A percentile compares a stretch with the other conserved stretches of the same genome.
Conservation (phyloP, 2,113 vertebrate species). For the Machaerirhynchus nigripectus region DNA sequence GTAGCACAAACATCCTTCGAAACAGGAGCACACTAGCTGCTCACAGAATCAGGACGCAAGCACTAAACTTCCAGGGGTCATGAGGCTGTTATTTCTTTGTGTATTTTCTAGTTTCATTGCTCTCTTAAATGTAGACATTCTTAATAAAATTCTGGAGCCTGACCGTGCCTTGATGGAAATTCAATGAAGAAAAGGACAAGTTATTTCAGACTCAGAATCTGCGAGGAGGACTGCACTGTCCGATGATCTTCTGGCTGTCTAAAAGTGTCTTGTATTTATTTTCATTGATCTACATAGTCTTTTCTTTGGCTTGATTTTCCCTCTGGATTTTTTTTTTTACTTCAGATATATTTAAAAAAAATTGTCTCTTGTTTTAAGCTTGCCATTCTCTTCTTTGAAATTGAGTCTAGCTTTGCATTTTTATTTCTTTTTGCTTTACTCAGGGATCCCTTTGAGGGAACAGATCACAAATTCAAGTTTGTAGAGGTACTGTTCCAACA, state of each 20-base stretch:
- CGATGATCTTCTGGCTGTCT: neutral
- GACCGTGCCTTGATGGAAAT: neutral
- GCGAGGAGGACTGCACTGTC: neutral
- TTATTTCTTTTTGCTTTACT: neutral
- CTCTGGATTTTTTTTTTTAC: neutral
- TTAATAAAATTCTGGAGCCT: neutral
- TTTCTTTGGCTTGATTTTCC: neutral
- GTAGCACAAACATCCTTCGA: fast-evolving
- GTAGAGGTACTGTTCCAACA: neutral
- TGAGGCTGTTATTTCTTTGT: neutral
- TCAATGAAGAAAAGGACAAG: neutral
- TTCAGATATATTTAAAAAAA: neutral
- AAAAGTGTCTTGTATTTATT: neutral
- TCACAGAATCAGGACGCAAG: neutral
- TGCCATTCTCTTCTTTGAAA: neutral
- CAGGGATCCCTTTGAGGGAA: neutral
- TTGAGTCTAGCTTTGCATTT: neutral
- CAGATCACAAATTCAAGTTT: neutral
- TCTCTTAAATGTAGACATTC: neutral
- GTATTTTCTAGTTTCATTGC: neutral
- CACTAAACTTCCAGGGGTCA: neutral
- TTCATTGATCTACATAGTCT: neutral
- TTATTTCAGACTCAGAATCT: neutral
- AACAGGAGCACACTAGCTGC: neutral
- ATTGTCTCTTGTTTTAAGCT: neutral